Percentiles rank a stretch among this genome's conserved stretches.
Evolutionary conservation across 2,888 invertebrate species (phyloP).

Genomic region (Acronicta leporina): DNA sequence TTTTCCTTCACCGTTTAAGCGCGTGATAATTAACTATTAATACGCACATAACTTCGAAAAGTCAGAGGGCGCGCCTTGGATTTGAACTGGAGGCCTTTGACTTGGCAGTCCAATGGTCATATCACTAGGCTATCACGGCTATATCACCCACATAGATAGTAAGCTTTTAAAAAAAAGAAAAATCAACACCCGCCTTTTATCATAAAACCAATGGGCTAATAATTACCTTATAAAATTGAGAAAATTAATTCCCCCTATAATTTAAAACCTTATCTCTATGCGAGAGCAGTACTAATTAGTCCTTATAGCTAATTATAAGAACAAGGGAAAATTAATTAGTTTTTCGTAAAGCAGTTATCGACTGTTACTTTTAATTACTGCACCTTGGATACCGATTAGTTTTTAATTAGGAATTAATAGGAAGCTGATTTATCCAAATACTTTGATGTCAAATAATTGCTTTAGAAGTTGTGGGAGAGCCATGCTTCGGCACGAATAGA

Average conservation of each 20-base stretch:
- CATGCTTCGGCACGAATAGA: too few species aligned
- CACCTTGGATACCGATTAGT: constrained; percentile 35
- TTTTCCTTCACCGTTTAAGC: too few species aligned
- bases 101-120: too few species aligned
- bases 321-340: constrained; percentile 46
- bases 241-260: constrained; percentile 31
- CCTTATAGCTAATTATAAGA: constrained; percentile 44
- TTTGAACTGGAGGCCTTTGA: too few species aligned
- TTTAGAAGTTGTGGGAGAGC: too few species aligned
- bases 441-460: too few species aligned
- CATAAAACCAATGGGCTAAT: constrained; percentile 3
- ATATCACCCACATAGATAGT: too few species aligned
- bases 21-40: too few species aligned
- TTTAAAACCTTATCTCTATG: constrained; percentile 25
- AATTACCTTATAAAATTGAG: constrained; percentile 16
- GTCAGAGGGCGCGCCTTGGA: too few species aligned
- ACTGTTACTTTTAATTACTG: constrained; percentile 39
- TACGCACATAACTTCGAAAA: too few species aligned
- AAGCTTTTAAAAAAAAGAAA: not conserved
- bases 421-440: not conserved
- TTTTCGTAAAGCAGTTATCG: constrained; percentile 49
- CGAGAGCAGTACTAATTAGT: constrained; percentile 37
- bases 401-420: constrained; percentile 29
- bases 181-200: not conserved
- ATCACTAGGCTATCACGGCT: too few species aligned